phyloP scores from a whole-genome alignment of 2,113 vertebrate genomes.

The Datnioides undecimradiatus region DNA sequence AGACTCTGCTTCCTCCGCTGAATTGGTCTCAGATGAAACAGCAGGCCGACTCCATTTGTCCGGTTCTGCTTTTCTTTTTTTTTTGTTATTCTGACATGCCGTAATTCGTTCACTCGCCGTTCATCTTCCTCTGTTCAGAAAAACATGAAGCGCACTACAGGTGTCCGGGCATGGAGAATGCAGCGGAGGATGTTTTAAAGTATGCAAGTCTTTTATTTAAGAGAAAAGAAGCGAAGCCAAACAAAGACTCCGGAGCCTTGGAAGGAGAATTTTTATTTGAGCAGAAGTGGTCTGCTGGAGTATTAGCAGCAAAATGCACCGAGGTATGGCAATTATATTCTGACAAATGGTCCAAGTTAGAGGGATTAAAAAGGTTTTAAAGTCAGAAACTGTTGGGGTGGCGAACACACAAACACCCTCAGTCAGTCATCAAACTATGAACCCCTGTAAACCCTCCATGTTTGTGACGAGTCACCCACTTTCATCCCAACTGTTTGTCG shows the following conservation, averaged over 20 bases:
- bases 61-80: background rate
- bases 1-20: conserved; percentile 5
- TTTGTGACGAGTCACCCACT: too few relatives aligned
- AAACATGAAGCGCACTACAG: conserved; percentile 25
- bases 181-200: background rate
- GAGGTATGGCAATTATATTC: background rate
- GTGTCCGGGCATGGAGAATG: background rate
- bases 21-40: conserved; percentile 31
- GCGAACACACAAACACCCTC: too few relatives aligned
- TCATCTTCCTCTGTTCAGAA: conserved; percentile 14
- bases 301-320: background rate
- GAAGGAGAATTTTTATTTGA: background rate
- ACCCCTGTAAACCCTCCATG: too few relatives aligned
- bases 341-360: background rate
- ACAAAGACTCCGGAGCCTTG: background rate
- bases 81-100: conserved; percentile 8
- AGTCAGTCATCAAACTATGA: too few relatives aligned
- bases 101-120: conserved; percentile 17
- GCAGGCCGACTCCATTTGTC: conserved; percentile 6
- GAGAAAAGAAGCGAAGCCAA: background rate
- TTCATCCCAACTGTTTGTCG: too few relatives aligned
- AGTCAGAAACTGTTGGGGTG: background rate
- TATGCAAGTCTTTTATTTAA: background rate
- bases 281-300: background rate
- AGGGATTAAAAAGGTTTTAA: background rate